Conservation (phyloP, 2,113 vertebrate species). For the Macrotus californicus region DNA sequence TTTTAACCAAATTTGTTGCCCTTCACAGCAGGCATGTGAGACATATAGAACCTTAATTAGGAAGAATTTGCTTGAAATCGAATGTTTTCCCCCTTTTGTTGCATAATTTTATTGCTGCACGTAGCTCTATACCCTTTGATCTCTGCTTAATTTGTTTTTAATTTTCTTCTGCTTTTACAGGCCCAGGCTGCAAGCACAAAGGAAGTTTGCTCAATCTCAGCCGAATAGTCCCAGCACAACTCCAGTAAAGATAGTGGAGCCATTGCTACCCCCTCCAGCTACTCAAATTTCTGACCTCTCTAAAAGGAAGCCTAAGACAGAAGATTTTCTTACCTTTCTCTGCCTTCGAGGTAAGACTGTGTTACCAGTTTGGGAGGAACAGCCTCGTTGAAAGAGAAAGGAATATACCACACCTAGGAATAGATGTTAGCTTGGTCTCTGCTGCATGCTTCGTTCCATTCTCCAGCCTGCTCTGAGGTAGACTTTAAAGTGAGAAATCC, state of each 20-base stretch:
- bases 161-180: conserved; percentile 77
- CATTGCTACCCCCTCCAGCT: conserved; percentile 87
- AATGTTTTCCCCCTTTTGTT: background rate
- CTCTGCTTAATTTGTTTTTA: conserved; percentile 31
- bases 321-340: conserved; percentile 99
- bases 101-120: background rate
- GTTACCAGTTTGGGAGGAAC: rapidly evolving
- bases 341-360: conserved; percentile 94
- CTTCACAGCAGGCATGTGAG: background rate
- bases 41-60: background rate
- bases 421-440: background rate
- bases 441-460: rapidly evolving
- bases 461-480: background rate
- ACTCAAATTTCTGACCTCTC: conserved; percentile 97
- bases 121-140: background rate
- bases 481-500: background rate
- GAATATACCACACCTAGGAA: rapidly evolving
- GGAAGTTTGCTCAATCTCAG: conserved; percentile 99
- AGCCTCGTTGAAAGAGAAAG: background rate
- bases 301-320: conserved; percentile 98
- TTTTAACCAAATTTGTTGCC: background rate
- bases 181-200: conserved; percentile 98
- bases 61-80: background rate
- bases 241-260: conserved; percentile 95
- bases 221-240: conserved; percentile 99